phyloP scores from a whole-genome alignment of 2,797 vertebrate genomes.

The Pitangus sulphuratus region DNA sequence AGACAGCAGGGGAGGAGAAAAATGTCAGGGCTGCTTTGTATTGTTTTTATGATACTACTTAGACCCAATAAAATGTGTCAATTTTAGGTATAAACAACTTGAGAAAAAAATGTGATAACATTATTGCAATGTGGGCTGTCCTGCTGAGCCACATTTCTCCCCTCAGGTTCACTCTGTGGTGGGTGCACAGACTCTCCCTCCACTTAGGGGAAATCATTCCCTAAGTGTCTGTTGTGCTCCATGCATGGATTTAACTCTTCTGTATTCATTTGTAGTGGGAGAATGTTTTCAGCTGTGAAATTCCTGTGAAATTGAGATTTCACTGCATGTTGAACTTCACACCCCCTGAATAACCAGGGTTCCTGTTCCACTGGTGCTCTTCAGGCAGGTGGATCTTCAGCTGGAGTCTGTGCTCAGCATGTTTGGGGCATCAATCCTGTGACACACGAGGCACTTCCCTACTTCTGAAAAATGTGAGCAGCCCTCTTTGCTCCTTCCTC shows the following conservation, averaged over 20 bases:
- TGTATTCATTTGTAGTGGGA: not conserved
- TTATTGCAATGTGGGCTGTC: not conserved
- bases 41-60: conserved; percentile 59
- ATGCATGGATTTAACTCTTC: not conserved
- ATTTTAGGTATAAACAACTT: conserved; percentile 43
- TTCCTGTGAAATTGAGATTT: conserved; percentile 49
- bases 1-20: conserved; percentile 47
- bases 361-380: not conserved
- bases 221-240: not conserved
- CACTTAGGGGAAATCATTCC: not conserved
- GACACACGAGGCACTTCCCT: not conserved
- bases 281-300: conserved; percentile 46
- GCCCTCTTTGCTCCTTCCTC: not conserved
- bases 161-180: not conserved
- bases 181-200: not conserved
- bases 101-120: not conserved
- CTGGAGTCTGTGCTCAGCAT: not conserved
- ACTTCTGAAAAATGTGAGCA: accelerated
- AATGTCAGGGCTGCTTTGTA: conserved; percentile 54
- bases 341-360: not conserved
- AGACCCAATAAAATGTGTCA: conserved; percentile 54
- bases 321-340: not conserved
- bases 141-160: not conserved
- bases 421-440: not conserved
- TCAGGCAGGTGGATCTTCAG: not conserved